Evolutionary conservation across 1,140 invertebrate genomes (phyloP), one percentile per base, ranked within the genome.

Genomic region (Drosophila pandora): DNA sequence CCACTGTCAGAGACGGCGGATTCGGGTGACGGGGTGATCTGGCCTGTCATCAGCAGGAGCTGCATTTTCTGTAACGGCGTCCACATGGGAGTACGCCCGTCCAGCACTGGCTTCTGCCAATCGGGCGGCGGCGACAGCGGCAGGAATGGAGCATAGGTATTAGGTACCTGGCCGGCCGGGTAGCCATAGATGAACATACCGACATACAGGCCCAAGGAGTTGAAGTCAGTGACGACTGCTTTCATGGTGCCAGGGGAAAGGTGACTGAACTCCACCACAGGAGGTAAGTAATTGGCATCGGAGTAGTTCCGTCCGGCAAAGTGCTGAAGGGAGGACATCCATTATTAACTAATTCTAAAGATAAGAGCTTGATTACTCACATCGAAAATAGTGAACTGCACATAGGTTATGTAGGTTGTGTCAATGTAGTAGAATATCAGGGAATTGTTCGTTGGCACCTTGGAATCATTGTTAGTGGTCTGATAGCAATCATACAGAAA

Each of bases 151-250:
- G 60, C 72, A 34, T 81, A 91, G 6, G 48, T 50, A 0, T 17
- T 1, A 1, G 90, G 90, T 3, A 57, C 41, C 21, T 73, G 43
- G 5, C 23, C 45, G 6, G 74, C 58, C 5, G 45, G 30, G 34
- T 76, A 91, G 5, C 90, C 90, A 56, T 88, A 91, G 23, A 91
- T 32, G 22, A 74, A 81, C 90, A 91, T 91, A 65, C 85, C 72
- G 37, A 77, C 90, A 30, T 85, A 91, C 8, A 85, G 32, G 22
- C 49, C 71, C 4, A 43, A 74, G 2, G 72, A 73, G 32, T 83
- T 52, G 2, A 32, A 83, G 17, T 81, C 82, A 7, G 72, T 88
- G 12, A 91, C 67, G 21, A 64, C 60, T 2, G 90, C 90, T 57
- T 91, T 91, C 0, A 91, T 34, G 0, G 79, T 84, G 10, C 43